These are phyloP conservation scores for Tuta absoluta DNA, from an alignment of 2,888 invertebrate species.

Conservation along the genomic window DNA sequence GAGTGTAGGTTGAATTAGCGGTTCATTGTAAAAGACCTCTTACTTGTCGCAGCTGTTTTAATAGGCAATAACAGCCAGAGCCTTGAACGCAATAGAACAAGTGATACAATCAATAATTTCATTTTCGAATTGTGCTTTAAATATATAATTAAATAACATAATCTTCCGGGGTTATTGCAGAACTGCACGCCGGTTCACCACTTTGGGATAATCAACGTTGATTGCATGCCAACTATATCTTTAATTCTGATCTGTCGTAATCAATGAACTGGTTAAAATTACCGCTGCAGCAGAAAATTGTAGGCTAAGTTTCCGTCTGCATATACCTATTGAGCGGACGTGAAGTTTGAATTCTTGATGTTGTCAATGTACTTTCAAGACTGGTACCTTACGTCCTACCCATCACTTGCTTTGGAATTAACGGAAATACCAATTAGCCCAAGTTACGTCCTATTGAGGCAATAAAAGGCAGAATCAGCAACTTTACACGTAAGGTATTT, in stretches of 20 bases:
- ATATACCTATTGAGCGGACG: neutral
- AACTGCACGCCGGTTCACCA: conserved; percentile 17
- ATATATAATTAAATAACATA: conserved; percentile 27
- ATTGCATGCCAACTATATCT: conserved; percentile 25
- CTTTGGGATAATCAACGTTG: conserved; percentile 22
- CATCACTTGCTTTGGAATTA: conserved; percentile 36
- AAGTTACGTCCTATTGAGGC: conserved; percentile 58
- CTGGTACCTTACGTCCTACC: conserved; percentile 1
- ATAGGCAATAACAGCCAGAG: conserved; percentile 43
- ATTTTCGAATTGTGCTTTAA: conserved; percentile 40
- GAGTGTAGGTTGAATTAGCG: conserved; percentile 17
- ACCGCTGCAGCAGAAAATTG: neutral
- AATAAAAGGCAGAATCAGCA: conserved; percentile 64
- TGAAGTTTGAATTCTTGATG: neutral
- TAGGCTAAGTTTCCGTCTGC: neutral
- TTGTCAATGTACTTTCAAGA: neutral
- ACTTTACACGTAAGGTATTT: conserved; percentile 58
- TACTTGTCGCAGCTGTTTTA: conserved; percentile 33
- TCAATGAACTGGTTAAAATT: conserved; percentile 16
- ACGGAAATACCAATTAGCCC: conserved; percentile 72
- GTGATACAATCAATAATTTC: conserved; percentile 39
- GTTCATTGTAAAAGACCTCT: conserved; percentile 33
- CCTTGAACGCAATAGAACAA: conserved; percentile 49
- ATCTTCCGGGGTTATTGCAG: conserved; percentile 22
- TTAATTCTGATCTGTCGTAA: conserved; percentile 14